Base-by-base conservation (phyloP, 1,140 invertebrate species). In the Trichomalopsis sarcophagae region DNA sequence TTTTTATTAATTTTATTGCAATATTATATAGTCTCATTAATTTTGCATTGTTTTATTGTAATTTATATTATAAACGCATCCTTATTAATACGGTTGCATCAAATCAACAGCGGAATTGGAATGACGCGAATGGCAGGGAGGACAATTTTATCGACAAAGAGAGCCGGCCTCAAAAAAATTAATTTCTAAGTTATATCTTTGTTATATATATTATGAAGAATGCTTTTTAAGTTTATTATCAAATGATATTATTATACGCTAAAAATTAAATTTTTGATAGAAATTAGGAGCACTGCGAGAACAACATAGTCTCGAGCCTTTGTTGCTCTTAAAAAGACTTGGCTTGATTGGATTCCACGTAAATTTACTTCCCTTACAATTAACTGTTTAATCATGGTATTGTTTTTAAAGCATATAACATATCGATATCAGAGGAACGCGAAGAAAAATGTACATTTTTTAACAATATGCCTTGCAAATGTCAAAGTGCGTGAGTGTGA, bases 1-100 rank as follows among this genome's bases (percentile, higher is more conserved):
- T 82, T 78, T 47, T 81, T 81, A 81, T 50, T 79, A 79, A 71
- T 84, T 69, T 71, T 83, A 76, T 78, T 71, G 3, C 33, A 36
- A 36, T 36, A 71, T 77, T 77, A 69, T 69, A 77, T 47, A 21
- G 9, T 66, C 47, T 78, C 36, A 73, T n/a, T 66, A n/a, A 84
- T 27, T 79, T 71, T 84, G 74, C 73, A n/a, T 79, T 79, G 40
- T 84, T 84, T 73, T 71, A 55, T 44, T n/a, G 27, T 66, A 80
- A 80, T 78, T 84, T 78, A 73, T 73, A 17, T 84, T 78, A 73
- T 73, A 17, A 21, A 17, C 23, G 40, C 2, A 73, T 27, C 9
- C 6, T 44, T 0, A 7, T 7, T 40, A 44, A 33, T 14, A 21
- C 14, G 36, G 40, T 76, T 75, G 14, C 23, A 76, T 66, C 9